phyloP scores from a whole-genome alignment of 2,113 vertebrate genomes.

The Solenodon paradoxus region DNA sequence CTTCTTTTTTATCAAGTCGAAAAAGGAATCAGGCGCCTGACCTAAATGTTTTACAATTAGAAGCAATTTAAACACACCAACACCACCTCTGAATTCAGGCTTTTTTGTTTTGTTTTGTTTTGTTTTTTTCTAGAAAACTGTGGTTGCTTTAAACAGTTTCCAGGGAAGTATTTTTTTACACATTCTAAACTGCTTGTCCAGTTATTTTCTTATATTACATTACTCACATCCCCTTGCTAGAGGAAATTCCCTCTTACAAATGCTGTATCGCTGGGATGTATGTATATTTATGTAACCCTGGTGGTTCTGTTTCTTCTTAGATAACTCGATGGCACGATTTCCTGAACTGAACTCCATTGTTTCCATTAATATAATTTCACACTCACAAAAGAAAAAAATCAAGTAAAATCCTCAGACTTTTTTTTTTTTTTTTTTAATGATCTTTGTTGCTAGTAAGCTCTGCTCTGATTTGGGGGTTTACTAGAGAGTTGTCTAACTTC shows the following conservation, averaged over 20 bases:
- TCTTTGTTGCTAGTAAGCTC: slow-evolving; percentile 40
- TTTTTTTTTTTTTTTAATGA: neutral
- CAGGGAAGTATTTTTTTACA: slow-evolving; percentile 57
- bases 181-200: slow-evolving; percentile 52
- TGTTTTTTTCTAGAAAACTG: slow-evolving; percentile 25
- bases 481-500: neutral
- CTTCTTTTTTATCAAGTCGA: neutral
- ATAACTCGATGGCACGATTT: slow-evolving; percentile 51
- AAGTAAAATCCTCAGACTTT: slow-evolving; percentile 13
- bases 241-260: slow-evolving; percentile 75
- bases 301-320: slow-evolving; percentile 64
- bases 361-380: slow-evolving; percentile 65
- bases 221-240: slow-evolving; percentile 66
- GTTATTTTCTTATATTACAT: slow-evolving; percentile 68
- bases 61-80: neutral
- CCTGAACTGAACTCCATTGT: slow-evolving; percentile 38
- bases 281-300: slow-evolving; percentile 73
- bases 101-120: neutral
- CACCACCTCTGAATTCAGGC: slow-evolving; percentile 13
- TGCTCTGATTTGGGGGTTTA: slow-evolving; percentile 22
- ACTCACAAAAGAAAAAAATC: slow-evolving; percentile 43
- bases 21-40: slow-evolving; percentile 38
- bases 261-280: slow-evolving; percentile 60
- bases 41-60: slow-evolving; percentile 22
- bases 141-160: slow-evolving; percentile 52